These are phyloP conservation scores for Branchipolynoe longqiensis DNA, from an alignment of 2,888 invertebrate species.

Conservation along the genomic window DNA sequence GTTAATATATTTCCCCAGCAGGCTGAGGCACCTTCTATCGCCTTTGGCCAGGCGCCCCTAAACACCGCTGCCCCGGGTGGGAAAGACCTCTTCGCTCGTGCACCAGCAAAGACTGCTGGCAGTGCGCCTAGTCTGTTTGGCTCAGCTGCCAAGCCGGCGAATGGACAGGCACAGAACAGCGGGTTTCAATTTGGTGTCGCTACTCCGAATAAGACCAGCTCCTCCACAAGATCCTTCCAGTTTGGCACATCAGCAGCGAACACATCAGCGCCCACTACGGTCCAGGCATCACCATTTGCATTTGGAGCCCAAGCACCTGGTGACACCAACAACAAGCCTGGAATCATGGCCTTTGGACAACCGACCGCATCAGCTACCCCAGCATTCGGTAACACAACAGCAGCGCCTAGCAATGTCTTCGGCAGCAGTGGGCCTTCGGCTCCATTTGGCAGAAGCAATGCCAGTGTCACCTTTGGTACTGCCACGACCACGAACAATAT, in stretches of 20 bases:
- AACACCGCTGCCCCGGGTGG: not conserved
- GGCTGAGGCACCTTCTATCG: not conserved
- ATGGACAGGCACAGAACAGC: constrained; percentile 4
- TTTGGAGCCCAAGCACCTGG: not conserved
- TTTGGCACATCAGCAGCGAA: constrained; percentile 1
- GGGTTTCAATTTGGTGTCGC: constrained; percentile 32
- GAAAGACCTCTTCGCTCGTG: not conserved
- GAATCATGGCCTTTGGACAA: constrained; percentile 30
- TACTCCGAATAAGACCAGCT: not conserved
- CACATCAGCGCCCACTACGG: constrained; percentile 7
- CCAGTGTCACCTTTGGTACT: not conserved
- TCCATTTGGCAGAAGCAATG: not conserved
- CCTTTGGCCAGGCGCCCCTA: constrained; percentile 26
- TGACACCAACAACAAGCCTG: not conserved
- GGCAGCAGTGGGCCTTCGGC: not conserved
- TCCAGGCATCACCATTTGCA: not conserved
- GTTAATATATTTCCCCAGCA: constrained; percentile 2
- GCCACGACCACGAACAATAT: not conserved
- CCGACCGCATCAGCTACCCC: not conserved
- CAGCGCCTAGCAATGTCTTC: constrained; percentile 14
- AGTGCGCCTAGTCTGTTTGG: constrained; percentile 7
- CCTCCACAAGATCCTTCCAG: not conserved
- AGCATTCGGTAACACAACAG: not conserved
- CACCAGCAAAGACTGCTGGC: not conserved
- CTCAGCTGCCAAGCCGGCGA: not conserved